Base-by-base conservation (phyloP, 2,797 vertebrate species). In the Labroides dimidiatus region DNA sequence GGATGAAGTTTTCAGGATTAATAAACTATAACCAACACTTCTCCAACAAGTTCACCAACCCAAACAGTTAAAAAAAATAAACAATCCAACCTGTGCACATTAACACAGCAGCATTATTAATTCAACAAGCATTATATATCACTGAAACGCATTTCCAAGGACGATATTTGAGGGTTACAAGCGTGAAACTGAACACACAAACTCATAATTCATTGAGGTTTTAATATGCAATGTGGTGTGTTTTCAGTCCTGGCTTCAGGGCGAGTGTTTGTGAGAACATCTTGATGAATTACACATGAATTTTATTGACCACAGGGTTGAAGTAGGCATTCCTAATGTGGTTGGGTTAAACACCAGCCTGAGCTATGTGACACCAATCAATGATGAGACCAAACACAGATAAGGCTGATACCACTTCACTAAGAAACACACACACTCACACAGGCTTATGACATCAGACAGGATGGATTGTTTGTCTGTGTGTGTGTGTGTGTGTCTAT, bases 381-480 rank as follows among this genome's bases (percentile, higher is more conserved):
- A 85, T 72, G 55, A 71, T 16, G 33, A 69, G 20, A 52, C 21
- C 27, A 44, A 77, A 77, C 41, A 75, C 42, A 64, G 53, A 76
- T 69, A 66, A 78, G 19, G 19, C 52, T 51, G 9, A 57, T 30
- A 12, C 20, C 50, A 36, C 45, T 62, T 19, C 36, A 55, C 8
- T 45, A 51, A 20, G 44, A 51, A 12, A 36, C 19, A 27, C 44
- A 42, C 41, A 53, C 33, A 45, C 43, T n/a, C 37, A 12, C 50
- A 33, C 48, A 53, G 30, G 44, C 68, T 67, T 85, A 92, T 72
- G 33, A 17, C 53, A 62, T 88, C 90, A 88, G 30, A 78, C 30
- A 44, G 14, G 63, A 47, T 3, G 71, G 47, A 70, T 48, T 10
- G 55, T 47, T 27, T 59, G 39, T 68, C 61, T 58, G 52, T 58